Percentiles rank a stretch among this genome's conserved stretches.
Evolutionary conservation across 2,797 vertebrate species (phyloP).

Genomic region (Cetoscarus ocellatus): DNA sequence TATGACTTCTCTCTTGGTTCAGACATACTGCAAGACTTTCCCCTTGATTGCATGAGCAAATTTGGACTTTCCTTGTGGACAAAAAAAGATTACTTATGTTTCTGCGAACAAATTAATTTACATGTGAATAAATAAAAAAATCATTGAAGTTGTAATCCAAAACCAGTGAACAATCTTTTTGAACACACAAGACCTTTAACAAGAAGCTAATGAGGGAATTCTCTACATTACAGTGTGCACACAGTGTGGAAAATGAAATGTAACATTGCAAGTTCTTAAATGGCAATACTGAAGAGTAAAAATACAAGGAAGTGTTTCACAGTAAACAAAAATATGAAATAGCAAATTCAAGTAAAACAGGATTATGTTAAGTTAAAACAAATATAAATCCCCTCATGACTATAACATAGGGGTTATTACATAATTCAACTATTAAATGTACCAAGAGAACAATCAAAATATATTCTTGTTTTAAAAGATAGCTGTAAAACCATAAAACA

Average conservation of each 20-base stretch:
- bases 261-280: constrained; percentile 37
- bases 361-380: constrained; percentile 78
- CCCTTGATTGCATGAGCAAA: constrained; percentile 84
- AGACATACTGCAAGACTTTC: constrained; percentile 61
- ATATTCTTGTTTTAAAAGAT: constrained; percentile 49
- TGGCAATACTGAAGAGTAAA: constrained; percentile 58
- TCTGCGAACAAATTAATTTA: constrained; percentile 62
- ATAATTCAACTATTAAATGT: constrained; percentile 47
- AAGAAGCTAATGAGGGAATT: constrained; percentile 60
- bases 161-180: constrained; percentile 56
- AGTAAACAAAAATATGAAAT: constrained; percentile 69
- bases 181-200: constrained; percentile 50
- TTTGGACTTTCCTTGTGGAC: constrained; percentile 72
- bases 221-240: constrained; percentile 49
- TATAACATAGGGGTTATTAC: constrained; percentile 20
- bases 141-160: constrained; percentile 56
- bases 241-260: constrained; percentile 38
- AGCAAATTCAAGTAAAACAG: constrained; percentile 89
- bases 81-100: constrained; percentile 14
- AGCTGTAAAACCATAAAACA: constrained; percentile 60
- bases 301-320: constrained; percentile 64
- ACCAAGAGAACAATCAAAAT: constrained; percentile 47
- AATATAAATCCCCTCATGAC: constrained; percentile 47
- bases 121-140: constrained; percentile 77
- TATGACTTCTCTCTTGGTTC: constrained; percentile 66